Percentiles rank a stretch among this genome's conserved stretches.
Conservation (phyloP, 2,888 invertebrate genomes). For the Drosophila paranaensis region DNA sequence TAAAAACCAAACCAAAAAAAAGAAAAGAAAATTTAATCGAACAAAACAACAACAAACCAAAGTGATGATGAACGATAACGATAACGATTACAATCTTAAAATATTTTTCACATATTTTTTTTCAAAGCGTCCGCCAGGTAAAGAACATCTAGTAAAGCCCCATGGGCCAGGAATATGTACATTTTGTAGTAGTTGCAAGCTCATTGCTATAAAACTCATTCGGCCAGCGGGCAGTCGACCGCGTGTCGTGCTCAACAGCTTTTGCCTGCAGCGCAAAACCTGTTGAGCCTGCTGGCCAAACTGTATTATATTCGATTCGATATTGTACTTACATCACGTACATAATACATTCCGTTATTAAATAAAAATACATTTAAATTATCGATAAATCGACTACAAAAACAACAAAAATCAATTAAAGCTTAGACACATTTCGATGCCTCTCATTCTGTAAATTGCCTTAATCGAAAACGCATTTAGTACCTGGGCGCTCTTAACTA, state of each 20-base stretch:
- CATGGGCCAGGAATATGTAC: slow-evolving; percentile 31
- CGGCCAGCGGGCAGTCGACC: slow-evolving; percentile 8
- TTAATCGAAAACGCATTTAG: slow-evolving; percentile 55
- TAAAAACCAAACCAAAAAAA: slow-evolving; percentile 36
- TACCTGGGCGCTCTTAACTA: slow-evolving; percentile 47
- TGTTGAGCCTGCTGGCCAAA: slow-evolving; percentile 41
- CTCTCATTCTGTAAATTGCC: slow-evolving; percentile 56
- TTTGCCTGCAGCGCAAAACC: slow-evolving; percentile 36
- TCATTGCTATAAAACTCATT: slow-evolving; percentile 59
- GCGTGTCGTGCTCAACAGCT: slow-evolving; percentile 31
- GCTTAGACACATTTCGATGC: slow-evolving; percentile 34
- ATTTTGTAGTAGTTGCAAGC: slow-evolving; percentile 49
- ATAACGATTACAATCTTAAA: slow-evolving; percentile 33
- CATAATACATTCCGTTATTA: slow-evolving; percentile 24
- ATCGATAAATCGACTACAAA: slow-evolving; percentile 17
- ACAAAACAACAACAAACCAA: slow-evolving; percentile 74
- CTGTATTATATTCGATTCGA: slow-evolving; percentile 31
- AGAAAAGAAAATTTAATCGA: slow-evolving; percentile 17
- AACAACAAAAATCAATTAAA: neutral
- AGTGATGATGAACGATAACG: slow-evolving; percentile 39
- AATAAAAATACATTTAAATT: slow-evolving; percentile 13
- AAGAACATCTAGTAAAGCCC: slow-evolving; percentile 23
- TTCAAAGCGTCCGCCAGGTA: slow-evolving; percentile 51
- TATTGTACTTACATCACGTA: slow-evolving; percentile 39
- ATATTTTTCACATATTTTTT: slow-evolving; percentile 29